Evolutionary conservation across 2,113 vertebrate species (phyloP).

Genomic region (Myotis lucifugus): DNA sequence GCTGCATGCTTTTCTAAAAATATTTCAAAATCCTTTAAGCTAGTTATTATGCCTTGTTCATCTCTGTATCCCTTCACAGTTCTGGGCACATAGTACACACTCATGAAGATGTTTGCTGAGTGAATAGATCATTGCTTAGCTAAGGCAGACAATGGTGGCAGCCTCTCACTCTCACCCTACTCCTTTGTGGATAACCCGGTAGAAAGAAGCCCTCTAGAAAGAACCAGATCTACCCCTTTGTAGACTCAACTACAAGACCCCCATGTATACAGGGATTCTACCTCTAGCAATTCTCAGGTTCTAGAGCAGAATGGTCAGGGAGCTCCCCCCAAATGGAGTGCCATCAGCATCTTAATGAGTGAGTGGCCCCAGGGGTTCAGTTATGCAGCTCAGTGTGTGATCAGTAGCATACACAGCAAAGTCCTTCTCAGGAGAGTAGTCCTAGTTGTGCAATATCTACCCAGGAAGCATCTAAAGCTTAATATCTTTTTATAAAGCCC

Average conservation of each 20-base stretch:
- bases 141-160: background rate
- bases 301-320: background rate
- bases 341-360: background rate
- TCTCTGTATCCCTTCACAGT: background rate
- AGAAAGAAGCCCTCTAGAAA: background rate
- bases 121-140: background rate
- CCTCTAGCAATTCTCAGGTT: background rate
- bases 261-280: background rate
- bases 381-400: background rate
- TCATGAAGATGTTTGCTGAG: background rate
- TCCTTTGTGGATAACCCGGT: background rate
- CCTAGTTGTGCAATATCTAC: background rate
- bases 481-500: background rate
- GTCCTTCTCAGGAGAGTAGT: background rate
- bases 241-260: background rate
- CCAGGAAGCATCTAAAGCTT: background rate
- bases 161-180: background rate
- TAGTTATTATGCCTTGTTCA: background rate
- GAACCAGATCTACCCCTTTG: background rate
- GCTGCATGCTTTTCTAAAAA: background rate
- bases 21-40: background rate
- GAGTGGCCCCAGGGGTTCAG: background rate
- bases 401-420: background rate
- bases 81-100: background rate
- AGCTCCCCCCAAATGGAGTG: background rate